Evolutionary conservation across 2,888 invertebrate species (phyloP).

Genomic region (Spilosoma lubricipeda): DNA sequence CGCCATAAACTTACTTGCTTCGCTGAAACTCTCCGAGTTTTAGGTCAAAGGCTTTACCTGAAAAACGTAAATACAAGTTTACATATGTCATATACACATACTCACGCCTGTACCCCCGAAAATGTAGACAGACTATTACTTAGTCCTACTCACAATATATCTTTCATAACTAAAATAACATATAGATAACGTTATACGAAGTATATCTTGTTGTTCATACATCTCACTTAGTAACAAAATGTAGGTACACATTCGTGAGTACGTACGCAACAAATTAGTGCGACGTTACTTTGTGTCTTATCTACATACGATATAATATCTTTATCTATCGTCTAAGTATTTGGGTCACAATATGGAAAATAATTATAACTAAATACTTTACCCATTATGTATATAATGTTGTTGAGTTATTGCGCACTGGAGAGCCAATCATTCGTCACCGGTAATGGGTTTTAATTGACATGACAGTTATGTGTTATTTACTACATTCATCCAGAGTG

Average conservation of each 20-base stretch:
- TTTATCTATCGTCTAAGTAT: constrained; percentile 7
- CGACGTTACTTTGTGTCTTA: neutral
- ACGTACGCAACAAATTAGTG: neutral
- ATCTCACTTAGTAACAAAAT: neutral
- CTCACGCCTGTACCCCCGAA: neutral
- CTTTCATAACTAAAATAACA: neutral
- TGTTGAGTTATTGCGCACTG: neutral
- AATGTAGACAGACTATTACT: neutral
- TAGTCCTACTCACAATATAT: neutral
- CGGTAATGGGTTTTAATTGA: neutral
- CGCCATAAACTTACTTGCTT: no score
- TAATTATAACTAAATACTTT: neutral
- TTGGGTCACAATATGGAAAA: constrained; percentile 7
- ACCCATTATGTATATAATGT: neutral
- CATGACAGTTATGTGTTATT: neutral
- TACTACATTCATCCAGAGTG: neutral
- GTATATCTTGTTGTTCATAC: neutral
- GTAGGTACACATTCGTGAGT: neutral
- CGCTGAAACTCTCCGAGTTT: no score
- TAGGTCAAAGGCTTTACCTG: neutral
- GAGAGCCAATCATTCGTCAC: neutral
- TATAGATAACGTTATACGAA: neutral
- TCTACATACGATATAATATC: constrained; percentile 3
- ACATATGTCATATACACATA: neutral
- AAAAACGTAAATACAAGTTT: neutral